Evolutionary conservation across 2,797 vertebrate species (phyloP).

Genomic region (Eupleurogrammus muticus): DNA sequence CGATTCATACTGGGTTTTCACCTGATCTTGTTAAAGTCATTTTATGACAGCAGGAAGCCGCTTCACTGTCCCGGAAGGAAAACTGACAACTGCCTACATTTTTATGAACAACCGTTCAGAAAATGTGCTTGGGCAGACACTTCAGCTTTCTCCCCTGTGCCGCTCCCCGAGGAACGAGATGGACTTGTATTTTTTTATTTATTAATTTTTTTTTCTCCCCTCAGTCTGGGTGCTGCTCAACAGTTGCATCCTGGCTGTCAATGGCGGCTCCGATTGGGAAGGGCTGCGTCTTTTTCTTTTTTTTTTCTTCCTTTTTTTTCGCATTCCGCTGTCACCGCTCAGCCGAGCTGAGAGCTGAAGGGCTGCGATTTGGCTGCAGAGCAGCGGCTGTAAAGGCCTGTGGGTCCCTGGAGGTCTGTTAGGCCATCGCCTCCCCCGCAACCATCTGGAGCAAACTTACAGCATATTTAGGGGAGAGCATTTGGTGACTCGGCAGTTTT

Average conservation of each 20-base stretch:
- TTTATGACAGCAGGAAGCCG: slow-evolving; percentile 22
- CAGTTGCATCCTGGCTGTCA: slow-evolving; percentile 48
- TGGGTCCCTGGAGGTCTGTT: slow-evolving; percentile 32
- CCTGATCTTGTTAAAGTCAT: background rate
- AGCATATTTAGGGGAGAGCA: slow-evolving; percentile 21
- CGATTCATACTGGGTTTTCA: no score
- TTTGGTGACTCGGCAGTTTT: slow-evolving; percentile 55
- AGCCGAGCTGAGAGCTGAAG: slow-evolving; percentile 10
- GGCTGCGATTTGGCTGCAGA: slow-evolving; percentile 35
- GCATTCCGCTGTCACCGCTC: slow-evolving; percentile 36
- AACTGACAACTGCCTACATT: slow-evolving; percentile 31
- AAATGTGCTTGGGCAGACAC: slow-evolving; percentile 31
- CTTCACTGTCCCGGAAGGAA: slow-evolving; percentile 31
- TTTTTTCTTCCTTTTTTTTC: no score
- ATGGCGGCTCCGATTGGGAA: slow-evolving; percentile 26
- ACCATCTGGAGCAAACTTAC: slow-evolving; percentile 47
- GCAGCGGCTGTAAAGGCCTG: slow-evolving; percentile 44
- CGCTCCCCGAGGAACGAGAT: slow-evolving; percentile 23
- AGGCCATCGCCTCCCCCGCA: slow-evolving; percentile 35
- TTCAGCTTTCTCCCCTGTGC: slow-evolving; percentile 39
- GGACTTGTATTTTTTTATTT: slow-evolving; percentile 25
- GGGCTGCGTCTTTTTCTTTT: slow-evolving; percentile 28
- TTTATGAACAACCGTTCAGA: slow-evolving; percentile 35
- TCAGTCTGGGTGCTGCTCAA: slow-evolving; percentile 45
- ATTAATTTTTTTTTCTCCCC: slow-evolving; percentile 56